Base-by-base conservation (phyloP, 2,797 vertebrate genomes). In the Chanos chanos region DNA sequence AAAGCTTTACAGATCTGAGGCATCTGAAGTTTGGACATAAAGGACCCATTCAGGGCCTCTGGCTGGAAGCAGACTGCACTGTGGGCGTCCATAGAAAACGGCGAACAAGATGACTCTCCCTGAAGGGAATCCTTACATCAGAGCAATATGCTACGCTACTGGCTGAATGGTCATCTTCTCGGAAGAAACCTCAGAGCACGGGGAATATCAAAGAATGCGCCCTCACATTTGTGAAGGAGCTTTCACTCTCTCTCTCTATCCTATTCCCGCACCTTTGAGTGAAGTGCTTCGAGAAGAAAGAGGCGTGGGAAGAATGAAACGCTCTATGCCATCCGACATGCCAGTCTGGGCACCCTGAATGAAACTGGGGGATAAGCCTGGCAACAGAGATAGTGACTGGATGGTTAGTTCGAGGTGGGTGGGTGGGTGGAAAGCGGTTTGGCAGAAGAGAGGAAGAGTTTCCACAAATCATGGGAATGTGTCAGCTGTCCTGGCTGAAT, bases 121-220 rank as follows among this genome's bases (percentile, higher is more conserved):
- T 65, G 64, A 30, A 41, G 78, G 71, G 75, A 84, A 81, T 81
- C 71, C 77, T 80, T 76, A 84, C 81, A 82, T 83, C 85, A 83
- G 65, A 69, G 71, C 68, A 68, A 64, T 73, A 61, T 70, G 61
- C 61, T 76, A 50, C 9, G 33, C 19, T 43, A 44, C 15, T n/a
- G 57, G 15, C 47, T 21, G 41, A 10, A 40, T 6, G 25, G 31
- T 49, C 27, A 51, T 43, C 19, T 43, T 43, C 4, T 40, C 43
- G 40, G 1, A 40, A 10, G 12, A 10, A 22, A 21, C n/a, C n/a
- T n/a, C n/a, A n/a, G n/a, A n/a, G n/a, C n/a, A n/a, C n/a, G n/a
- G n/a, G n/a, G n/a, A n/a, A n/a, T n/a, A n/a, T n/a, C n/a, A n/a
- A n/a, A n/a, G n/a, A n/a, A n/a, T 40, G 18, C 43, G 19, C 18